Conservation (phyloP, 2,797 vertebrate genomes). For the Enteromius paludinosus region DNA sequence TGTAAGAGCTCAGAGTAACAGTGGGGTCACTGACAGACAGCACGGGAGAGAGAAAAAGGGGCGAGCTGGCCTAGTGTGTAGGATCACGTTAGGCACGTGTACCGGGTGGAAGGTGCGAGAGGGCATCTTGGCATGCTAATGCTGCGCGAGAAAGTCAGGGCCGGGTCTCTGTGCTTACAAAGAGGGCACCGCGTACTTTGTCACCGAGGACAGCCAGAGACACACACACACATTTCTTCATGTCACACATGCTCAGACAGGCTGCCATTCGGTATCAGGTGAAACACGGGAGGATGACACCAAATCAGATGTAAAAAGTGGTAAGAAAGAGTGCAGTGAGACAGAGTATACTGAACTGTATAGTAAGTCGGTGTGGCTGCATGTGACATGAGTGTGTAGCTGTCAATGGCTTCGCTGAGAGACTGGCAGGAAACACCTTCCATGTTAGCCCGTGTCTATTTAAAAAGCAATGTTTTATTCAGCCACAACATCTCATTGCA, state of each 20-base stretch:
- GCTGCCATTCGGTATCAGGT: constrained; percentile 22
- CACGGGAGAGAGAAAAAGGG: constrained; percentile 36
- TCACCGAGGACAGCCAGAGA: constrained; percentile 32
- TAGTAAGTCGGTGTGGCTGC: constrained; percentile 8
- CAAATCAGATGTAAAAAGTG: constrained; percentile 28
- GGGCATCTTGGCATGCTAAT: constrained; percentile 43
- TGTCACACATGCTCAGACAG: constrained; percentile 41
- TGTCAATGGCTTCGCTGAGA: constrained; percentile 40
- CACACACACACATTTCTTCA: constrained; percentile 9
- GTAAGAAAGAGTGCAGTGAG: constrained; percentile 17
- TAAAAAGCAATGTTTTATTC: constrained; percentile 63
- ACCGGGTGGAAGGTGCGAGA: constrained; percentile 28
- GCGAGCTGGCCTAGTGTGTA: constrained; percentile 16
- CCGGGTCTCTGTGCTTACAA: constrained; percentile 30
- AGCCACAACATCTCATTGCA: constrained; percentile 62
- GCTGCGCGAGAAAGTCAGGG: constrained; percentile 9
- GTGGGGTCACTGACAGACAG: constrained; percentile 56
- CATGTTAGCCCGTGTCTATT: constrained; percentile 55
- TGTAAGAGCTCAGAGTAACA: constrained; percentile 62
- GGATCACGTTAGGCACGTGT: constrained; percentile 36
- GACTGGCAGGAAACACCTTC: constrained; percentile 51
- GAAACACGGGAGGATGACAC: constrained; percentile 14
- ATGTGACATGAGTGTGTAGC: constrained; percentile 39
- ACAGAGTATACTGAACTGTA: constrained; percentile 9
- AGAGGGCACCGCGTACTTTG: constrained; percentile 19